phyloP scores from a whole-genome alignment of 2,888 invertebrate species.

The Thumatha senex region DNA sequence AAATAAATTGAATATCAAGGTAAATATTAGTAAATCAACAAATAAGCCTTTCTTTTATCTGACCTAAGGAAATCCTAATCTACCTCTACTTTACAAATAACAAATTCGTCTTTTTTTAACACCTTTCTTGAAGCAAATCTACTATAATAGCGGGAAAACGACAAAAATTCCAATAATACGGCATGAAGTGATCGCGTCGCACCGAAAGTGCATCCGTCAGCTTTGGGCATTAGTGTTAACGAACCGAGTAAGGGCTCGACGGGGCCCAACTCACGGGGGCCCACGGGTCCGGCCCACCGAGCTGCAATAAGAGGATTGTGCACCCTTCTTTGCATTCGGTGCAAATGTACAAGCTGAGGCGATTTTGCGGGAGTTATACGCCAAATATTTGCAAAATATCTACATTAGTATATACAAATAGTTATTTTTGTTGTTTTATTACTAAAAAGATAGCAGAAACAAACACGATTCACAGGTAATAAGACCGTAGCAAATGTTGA shows the following conservation, averaged over 20 bases:
- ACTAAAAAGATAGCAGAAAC: too few relatives aligned
- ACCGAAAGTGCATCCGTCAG: slow-evolving; percentile 78
- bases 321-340: slow-evolving; percentile 60
- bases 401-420: not conserved
- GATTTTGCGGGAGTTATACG: not conserved
- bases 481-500: too few relatives aligned
- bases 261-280: slow-evolving; percentile 16
- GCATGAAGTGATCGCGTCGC: slow-evolving; percentile 44
- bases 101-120: too few relatives aligned
- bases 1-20: too few relatives aligned
- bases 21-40: too few relatives aligned
- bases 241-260: slow-evolving; percentile 55
- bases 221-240: slow-evolving; percentile 68
- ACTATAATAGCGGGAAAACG: slow-evolving; percentile 1
- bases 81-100: too few relatives aligned
- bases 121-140: not conserved
- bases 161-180: slow-evolving; percentile 33
- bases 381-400: slow-evolving; percentile 6
- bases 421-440: not conserved
- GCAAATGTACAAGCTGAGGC: slow-evolving; percentile 29
- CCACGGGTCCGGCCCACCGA: slow-evolving; percentile 61
- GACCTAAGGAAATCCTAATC: too few relatives aligned
- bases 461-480: too few relatives aligned
- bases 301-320: slow-evolving; percentile 81
- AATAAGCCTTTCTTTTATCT: too few relatives aligned